phyloP scores from a whole-genome alignment of 2,888 invertebrate genomes.

The Zelleria hepariella region DNA sequence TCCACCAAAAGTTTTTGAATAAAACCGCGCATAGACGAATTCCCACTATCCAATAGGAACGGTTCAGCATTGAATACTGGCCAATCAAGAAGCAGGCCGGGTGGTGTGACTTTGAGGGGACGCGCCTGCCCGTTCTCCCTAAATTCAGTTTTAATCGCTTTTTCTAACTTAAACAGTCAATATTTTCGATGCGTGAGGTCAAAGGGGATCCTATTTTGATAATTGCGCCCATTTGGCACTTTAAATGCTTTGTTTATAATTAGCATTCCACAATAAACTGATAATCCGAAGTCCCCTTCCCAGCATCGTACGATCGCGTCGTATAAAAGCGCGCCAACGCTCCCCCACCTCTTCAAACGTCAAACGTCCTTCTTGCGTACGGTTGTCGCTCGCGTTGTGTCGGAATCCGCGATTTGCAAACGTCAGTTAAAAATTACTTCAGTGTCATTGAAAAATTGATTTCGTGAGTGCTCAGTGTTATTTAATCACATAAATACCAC shows the following conservation, averaged over 20 bases:
- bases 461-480: constrained; percentile 68
- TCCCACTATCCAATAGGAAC: constrained; percentile 36
- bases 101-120: constrained; percentile 66
- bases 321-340: constrained; percentile 56
- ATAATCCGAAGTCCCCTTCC: constrained; percentile 50
- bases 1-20: not conserved
- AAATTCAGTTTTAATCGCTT: constrained; percentile 20
- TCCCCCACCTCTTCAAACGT: constrained; percentile 63
- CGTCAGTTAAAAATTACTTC: constrained; percentile 47
- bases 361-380: constrained; percentile 37
- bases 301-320: constrained; percentile 66
- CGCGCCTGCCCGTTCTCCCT: constrained; percentile 33
- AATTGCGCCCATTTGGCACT: not conserved
- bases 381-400: constrained; percentile 37
- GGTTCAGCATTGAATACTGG: constrained; percentile 17
- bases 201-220: not conserved
- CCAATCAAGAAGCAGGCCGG: constrained; percentile 52
- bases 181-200: constrained; percentile 10
- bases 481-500: constrained; percentile 62
- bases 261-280: constrained; percentile 26
- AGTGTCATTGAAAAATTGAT: constrained; percentile 21
- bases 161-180: constrained; percentile 31
- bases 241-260: not conserved
- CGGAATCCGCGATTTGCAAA: constrained; percentile 42
- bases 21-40: constrained; percentile 7